Conservation (phyloP, 2,797 vertebrate species). For the Potorous gilbertii region DNA sequence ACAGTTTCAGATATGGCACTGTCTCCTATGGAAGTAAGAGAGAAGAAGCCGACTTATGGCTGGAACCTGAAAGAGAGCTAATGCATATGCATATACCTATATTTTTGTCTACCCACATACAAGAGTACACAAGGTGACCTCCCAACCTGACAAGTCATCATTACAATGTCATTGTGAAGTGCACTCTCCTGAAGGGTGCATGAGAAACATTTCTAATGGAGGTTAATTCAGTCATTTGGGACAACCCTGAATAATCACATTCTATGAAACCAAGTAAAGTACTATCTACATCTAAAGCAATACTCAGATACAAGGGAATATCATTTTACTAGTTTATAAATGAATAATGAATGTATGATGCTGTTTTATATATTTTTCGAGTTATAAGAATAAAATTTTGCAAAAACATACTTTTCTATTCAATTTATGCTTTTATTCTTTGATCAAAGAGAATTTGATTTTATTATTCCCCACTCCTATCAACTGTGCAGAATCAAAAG, state of each 20-base stretch:
- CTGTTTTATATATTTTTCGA: constrained; percentile 22
- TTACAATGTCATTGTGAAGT: not conserved
- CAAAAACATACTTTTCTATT: constrained; percentile 6
- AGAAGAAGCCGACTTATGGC: not conserved
- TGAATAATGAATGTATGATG: not conserved
- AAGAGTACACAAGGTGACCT: not conserved
- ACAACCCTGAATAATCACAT: not conserved
- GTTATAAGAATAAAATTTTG: constrained; percentile 14
- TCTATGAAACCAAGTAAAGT: not conserved
- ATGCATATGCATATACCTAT: not conserved
- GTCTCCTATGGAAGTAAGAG: not conserved
- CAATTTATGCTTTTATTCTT: constrained; percentile 42
- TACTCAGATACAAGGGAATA: not conserved
- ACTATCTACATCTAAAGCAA: constrained; percentile 3
- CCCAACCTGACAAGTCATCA: not conserved
- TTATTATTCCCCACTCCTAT: constrained; percentile 35
- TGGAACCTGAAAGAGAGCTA: not conserved
- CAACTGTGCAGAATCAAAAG: constrained; percentile 53
- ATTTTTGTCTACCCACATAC: not conserved
- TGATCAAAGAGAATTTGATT: constrained; percentile 19
- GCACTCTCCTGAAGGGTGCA: not conserved
- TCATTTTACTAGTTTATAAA: not conserved
- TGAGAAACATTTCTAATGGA: not conserved
- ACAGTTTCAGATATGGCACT: not conserved
- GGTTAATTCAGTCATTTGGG: constrained; percentile 2